phyloP scores from a whole-genome alignment of 2,113 vertebrate genomes.

The Arenaria interpres region DNA sequence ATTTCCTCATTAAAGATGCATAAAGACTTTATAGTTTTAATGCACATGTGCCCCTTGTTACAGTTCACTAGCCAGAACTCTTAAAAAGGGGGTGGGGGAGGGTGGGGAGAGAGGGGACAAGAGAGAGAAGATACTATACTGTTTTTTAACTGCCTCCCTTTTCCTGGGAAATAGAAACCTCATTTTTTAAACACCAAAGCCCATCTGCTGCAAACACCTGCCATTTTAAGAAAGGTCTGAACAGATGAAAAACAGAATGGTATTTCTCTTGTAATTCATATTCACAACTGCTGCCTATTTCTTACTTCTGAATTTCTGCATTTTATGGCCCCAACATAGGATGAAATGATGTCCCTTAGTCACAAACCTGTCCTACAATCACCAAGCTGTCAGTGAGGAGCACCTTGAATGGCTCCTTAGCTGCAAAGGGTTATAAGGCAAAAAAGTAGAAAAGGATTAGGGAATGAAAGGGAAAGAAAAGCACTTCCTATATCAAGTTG shows the following conservation, averaged over 20 bases:
- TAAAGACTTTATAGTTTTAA: conserved; percentile 48
- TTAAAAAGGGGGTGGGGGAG: not conserved
- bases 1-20: conserved; percentile 59
- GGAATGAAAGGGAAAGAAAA: not conserved
- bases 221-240: not conserved
- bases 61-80: conserved; percentile 27
- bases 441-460: not conserved
- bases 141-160: not conserved
- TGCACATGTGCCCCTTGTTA: conserved; percentile 31
- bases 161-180: not conserved
- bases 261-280: not conserved
- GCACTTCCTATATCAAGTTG: not conserved
- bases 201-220: not conserved
- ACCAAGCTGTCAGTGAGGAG: not conserved
- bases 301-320: not conserved
- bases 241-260: not conserved
- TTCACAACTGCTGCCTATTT: not conserved
- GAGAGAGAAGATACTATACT: not conserved
- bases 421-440: not conserved
- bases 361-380: not conserved
- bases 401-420: not conserved
- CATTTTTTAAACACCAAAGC: not conserved
- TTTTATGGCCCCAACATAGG: not conserved
- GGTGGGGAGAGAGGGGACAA: not conserved
- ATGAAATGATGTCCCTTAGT: not conserved